Evolutionary conservation across 2,888 invertebrate species (phyloP).

Genomic region (Agapostemon virescens): DNA sequence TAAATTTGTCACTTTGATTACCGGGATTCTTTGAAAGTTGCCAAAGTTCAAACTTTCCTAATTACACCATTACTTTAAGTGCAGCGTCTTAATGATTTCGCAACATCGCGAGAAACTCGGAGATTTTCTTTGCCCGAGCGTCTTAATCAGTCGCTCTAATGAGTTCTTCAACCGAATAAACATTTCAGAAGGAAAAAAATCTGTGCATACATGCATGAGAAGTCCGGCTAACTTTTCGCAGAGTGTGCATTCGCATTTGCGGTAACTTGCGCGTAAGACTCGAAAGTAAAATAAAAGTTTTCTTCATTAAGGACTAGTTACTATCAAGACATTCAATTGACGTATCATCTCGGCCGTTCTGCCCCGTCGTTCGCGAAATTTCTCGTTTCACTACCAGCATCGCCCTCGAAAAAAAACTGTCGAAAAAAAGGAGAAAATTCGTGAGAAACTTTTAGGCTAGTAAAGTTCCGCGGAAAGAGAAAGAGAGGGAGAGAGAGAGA

Average conservation of each 20-base stretch:
- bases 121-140: background rate
- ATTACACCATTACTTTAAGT: background rate
- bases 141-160: slow-evolving; percentile 9
- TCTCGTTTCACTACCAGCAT: slow-evolving; percentile 64
- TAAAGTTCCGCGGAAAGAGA: slow-evolving; percentile 30
- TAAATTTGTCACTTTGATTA: background rate
- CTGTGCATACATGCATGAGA: background rate
- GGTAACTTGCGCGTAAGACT: slow-evolving; percentile 40
- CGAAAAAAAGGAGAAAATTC: slow-evolving; percentile 28
- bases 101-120: background rate
- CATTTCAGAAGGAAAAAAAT: slow-evolving; percentile 7
- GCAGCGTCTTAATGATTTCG: background rate
- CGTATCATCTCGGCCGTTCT: slow-evolving; percentile 49
- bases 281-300: slow-evolving; percentile 69
- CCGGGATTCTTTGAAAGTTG: background rate
- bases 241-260: slow-evolving; percentile 17
- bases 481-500: background rate
- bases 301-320: slow-evolving; percentile 69
- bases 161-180: slow-evolving; percentile 1
- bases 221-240: slow-evolving; percentile 28
- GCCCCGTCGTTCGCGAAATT: slow-evolving; percentile 25
- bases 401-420: slow-evolving; percentile 60
- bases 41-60: background rate
- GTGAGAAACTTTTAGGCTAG: slow-evolving; percentile 50
- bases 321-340: slow-evolving; percentile 68